Percentiles rank a stretch among this genome's conserved stretches.
These are phyloP conservation scores for Therioaphis trifolii DNA, from an alignment of 2,888 invertebrate species.

Conservation along the genomic window DNA sequence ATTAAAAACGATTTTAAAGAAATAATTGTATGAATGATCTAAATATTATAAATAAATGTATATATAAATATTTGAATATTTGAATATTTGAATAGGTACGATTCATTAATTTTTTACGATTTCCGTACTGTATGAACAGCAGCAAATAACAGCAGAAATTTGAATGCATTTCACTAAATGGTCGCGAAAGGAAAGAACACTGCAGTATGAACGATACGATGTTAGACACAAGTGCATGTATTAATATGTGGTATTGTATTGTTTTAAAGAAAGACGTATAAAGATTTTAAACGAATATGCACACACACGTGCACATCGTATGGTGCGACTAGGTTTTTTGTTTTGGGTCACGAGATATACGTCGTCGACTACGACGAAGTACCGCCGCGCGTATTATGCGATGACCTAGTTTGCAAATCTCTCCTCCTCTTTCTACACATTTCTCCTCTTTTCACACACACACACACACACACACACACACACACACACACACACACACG, in stretches of 20 bases:
- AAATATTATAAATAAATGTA: too few relatives aligned
- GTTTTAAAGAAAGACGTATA: not conserved
- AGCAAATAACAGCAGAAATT: not conserved
- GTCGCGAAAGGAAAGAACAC: not conserved
- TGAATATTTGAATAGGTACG: too few relatives aligned
- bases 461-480: not conserved
- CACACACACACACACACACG: not conserved
- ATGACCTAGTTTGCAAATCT: conserved; percentile 44
- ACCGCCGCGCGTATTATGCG: not conserved
- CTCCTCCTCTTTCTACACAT: not conserved
- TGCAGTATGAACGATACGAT: not conserved
- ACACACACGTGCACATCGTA: not conserved
- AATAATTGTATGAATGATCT: too few relatives aligned
- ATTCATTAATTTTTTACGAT: too few relatives aligned
- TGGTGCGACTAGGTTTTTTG: not conserved
- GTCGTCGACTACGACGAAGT: not conserved
- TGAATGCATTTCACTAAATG: not conserved
- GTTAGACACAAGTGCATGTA: not conserved
- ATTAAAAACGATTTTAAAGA: too few relatives aligned
- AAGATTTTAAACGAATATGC: not conserved
- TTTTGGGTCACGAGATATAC: conserved; percentile 20
- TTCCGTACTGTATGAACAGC: too few relatives aligned
- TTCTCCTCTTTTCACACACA: not conserved
- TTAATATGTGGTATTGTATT: conserved; percentile 1
- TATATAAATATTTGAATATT: too few relatives aligned